Base-by-base conservation (phyloP, 2,888 invertebrate genomes). In the Perdita meconis region DNA sequence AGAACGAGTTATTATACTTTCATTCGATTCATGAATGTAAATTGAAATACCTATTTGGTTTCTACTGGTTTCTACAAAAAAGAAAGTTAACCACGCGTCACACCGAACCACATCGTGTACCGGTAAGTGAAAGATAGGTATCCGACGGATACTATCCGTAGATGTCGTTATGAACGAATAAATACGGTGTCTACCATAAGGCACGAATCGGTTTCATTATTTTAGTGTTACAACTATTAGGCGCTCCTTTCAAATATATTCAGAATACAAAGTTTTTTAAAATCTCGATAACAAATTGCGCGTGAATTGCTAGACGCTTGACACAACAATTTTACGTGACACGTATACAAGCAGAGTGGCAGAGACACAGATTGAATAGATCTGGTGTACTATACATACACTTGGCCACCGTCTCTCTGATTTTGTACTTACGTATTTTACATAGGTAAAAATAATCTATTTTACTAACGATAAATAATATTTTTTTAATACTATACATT, bases 51-150 rank as follows among this genome's bases (percentile, higher is more conserved):
- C 13, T 47, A n/a, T n/a, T n/a, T n/a, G n/a, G 42, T 24, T 10
- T 44, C 38, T n/a, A 26, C 36, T 34, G n/a, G n/a, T 13, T 51
- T 26, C 3, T 30, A 5, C 1, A 10, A 8, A 19, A 55, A 19
- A 42, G 50, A 55, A 68, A n/a, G 42, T 50, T 68, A 55, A 42
- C 40, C 22, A 36, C 42, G 0, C 40, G 12, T 61, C 36, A 24
- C 6, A 38, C 16, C 22, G 30, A n/a, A 3, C 3, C 56, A 22
- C 22, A 50, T 55, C 22, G 2, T 42, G 10, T 44, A 38, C 77
- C 77, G 75, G 77, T 38, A 60, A 56, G 38, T 16, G 24, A 24
- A 13, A 30, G 30, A 56, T n/a, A 30, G n/a, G 55, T 2, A n/a
- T 36, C 16, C 40, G 22, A 42, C 34, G 26, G 44, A 53, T 24